Base-by-base conservation (phyloP, 2,888 invertebrate genomes). In the Himalopsyche anomala region DNA sequence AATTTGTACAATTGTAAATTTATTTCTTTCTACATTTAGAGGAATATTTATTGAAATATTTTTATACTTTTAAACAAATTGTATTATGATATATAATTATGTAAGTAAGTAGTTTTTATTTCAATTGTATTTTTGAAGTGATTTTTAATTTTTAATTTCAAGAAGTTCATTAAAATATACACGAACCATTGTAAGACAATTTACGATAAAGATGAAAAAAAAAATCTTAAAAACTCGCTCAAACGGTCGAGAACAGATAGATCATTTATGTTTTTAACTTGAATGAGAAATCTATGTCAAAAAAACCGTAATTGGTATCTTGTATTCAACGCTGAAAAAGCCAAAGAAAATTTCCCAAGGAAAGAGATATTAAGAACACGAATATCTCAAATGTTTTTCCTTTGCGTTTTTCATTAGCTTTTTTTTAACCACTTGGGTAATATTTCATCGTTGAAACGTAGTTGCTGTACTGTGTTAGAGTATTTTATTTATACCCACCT, bases 371-470 rank as follows among this genome's bases (percentile, higher is more conserved):
- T 62, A 62, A 62, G 28, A 28, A 62, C n/a, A 19, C 19, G 62
- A 28, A 62, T 62, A 19, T 19, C 28, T 62, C 62, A 62, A 28
- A 28, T 62, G 28, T 62, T 19, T 62, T 62, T 19, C 8, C n/a
- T 62, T 19, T 19, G 62, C 62, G 62, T 62, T 62, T 62, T 62
- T 62, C 62, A 62, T 62, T 62, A 62, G 62, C 62, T 62, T 62
- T 62, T n/a, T 42, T 62, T 62, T 62, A 62, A 28, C 19, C 62
- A 62, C 62, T 62, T 62, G 62, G 62, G 62, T 62, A 62, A 62
- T 62, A 62, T 62, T 62, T 62, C 62, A 62, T 62, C 62, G 19
- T 15, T 51, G 51, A 51, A 8, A 51, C 4, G 51, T 62, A 62
- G 19, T 62, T 19, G 62, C 62, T 28, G 11, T 62, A 28, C 8